These are phyloP conservation scores for Euphonia xanthogaster DNA, from an alignment of 2,797 vertebrate species.

Conservation along the genomic window DNA sequence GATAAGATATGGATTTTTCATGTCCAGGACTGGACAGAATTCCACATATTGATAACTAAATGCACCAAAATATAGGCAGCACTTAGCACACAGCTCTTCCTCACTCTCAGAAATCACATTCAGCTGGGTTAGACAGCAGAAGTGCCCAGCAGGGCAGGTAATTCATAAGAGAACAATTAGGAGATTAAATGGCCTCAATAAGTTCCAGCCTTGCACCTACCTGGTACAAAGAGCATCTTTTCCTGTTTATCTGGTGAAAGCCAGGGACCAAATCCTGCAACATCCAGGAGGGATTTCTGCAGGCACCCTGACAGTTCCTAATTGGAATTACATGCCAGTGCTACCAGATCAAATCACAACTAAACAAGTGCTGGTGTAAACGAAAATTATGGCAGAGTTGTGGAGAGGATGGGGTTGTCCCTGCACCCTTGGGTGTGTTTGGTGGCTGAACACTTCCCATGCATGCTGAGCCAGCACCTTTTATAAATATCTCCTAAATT, in stretches of 20 bases:
- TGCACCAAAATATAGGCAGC: background rate
- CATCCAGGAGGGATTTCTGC: background rate
- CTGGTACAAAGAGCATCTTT: background rate
- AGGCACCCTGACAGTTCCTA: background rate
- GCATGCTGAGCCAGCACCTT: background rate
- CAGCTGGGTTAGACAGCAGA: background rate
- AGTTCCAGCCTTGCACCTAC: background rate
- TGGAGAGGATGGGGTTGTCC: background rate
- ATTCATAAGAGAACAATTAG: background rate
- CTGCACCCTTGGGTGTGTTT: background rate
- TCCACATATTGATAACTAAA: conserved; percentile 58
- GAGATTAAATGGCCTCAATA: background rate
- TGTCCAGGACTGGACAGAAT: conserved; percentile 39
- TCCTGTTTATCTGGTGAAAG: background rate
- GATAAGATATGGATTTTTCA: conserved; percentile 64
- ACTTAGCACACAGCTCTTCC: background rate
- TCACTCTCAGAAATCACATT: background rate
- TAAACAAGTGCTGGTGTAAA: background rate
- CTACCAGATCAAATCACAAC: background rate
- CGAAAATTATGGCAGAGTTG: background rate
- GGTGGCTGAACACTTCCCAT: background rate
- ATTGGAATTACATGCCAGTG: background rate
- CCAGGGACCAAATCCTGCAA: background rate
- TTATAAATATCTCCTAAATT: background rate
- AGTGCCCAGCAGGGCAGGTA: background rate